Evolutionary conservation across 2,888 invertebrate species (phyloP).

Genomic region (Galeruca laticollis): DNA sequence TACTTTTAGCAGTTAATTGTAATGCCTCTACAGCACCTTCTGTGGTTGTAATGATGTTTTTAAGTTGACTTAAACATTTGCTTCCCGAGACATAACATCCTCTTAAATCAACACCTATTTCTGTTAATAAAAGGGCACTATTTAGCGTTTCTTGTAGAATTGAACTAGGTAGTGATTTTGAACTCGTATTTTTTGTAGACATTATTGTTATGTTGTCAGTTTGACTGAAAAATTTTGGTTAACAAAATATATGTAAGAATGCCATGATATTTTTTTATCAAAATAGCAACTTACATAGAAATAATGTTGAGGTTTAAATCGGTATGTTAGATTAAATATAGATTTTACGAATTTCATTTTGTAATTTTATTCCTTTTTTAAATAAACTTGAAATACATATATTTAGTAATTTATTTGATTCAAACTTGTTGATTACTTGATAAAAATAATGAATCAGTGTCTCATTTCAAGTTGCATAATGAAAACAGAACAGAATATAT

Average conservation of each 20-base stretch:
- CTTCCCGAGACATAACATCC: slow-evolving; percentile 62
- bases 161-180: slow-evolving; percentile 16
- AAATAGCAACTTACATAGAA: too few relatives aligned
- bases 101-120: slow-evolving; percentile 65
- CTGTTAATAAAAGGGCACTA: slow-evolving; percentile 61
- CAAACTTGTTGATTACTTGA: too few relatives aligned
- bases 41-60: slow-evolving; percentile 61
- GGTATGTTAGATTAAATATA: too few relatives aligned
- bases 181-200: slow-evolving; percentile 26
- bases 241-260: not conserved
- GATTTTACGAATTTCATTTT: too few relatives aligned
- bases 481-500: too few relatives aligned
- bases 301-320: too few relatives aligned
- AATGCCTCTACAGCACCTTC: slow-evolving; percentile 61
- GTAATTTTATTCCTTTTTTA: too few relatives aligned
- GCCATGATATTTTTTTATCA: not conserved
- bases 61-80: slow-evolving; percentile 64
- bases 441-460: too few relatives aligned
- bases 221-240: slow-evolving; percentile 22
- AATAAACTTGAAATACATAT: too few relatives aligned
- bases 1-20: slow-evolving; percentile 60
- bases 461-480: too few relatives aligned
- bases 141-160: slow-evolving; percentile 16
- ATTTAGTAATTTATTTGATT: too few relatives aligned
- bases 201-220: slow-evolving; percentile 27